Evolutionary conservation across 2,797 vertebrate species (phyloP), one percentile per base, ranked within the genome.

Genomic region (Oreortyx pictus): DNA sequence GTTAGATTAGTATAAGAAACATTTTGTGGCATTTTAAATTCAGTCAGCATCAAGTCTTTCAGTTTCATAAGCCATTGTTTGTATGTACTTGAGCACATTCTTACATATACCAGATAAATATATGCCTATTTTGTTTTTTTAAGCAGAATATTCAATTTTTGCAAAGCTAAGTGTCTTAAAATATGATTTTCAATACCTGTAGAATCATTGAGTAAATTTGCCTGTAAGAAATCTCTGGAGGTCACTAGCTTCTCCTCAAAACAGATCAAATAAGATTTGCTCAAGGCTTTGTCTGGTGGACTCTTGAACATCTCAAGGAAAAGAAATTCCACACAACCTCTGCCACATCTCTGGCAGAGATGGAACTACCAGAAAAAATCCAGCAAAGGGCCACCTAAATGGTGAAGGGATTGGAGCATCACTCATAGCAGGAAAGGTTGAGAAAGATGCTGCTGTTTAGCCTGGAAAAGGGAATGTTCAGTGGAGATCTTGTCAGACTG

Each of bases 11-110:
- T 62, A 35, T 4, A 54, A 76, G 47, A 82, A 95, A 70, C 79
- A 5, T 9, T 82, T 85, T 52, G 50, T 23, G 24, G 52, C 1
- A 39, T 82, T 81, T 84, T 60, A 43, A 68, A 62, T 79, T 23
- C 1, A 0, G 3, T 60, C n/a, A 76, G 4, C 10, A 19, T 0
- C 39, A 6, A 5, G 6, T 82, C 19, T 35, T 87, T 35, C 41
- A 37, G 5, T 44, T 92, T 88, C 14, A 52, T 56, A 64, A 60
- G 62, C 60, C 7, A 44, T 31, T 5, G 9, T 3, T 23, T 61
- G 2, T 9, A 29, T 15, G 5, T 52, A 72, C 49, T 82, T 37
- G 4, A 50, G 2, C 35, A 4, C 44, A 76, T 82, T 75, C 25
- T 70, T 56, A 39, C 6, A 1, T 41, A 50, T 29, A 39, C 4